Conservation (phyloP, 2,113 vertebrate species). For the Pluvialis apricaria region DNA sequence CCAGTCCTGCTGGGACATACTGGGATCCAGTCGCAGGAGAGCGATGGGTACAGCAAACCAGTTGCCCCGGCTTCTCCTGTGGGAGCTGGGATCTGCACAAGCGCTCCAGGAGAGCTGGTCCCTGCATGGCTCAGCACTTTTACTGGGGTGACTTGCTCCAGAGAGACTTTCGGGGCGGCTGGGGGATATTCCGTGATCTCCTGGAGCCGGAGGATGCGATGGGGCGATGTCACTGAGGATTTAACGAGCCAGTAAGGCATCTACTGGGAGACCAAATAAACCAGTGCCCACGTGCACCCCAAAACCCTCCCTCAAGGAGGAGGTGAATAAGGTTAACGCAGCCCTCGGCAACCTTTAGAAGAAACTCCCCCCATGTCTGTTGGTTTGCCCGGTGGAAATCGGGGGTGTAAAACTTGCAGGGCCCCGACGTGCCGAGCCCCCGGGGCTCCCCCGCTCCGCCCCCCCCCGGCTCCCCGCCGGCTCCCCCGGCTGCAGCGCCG, state of each 20-base stretch:
- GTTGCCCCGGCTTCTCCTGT: neutral
- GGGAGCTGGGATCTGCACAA: neutral
- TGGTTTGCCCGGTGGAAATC: neutral
- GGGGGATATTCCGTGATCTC: neutral
- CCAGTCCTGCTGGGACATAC: neutral
- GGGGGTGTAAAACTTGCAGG: neutral
- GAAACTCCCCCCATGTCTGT: neutral
- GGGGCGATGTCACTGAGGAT: neutral
- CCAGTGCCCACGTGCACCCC: accelerated
- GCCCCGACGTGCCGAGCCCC: neutral
- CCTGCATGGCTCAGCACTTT: neutral
- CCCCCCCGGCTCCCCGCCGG: neutral
- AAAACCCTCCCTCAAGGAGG: neutral
- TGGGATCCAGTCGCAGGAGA: neutral
- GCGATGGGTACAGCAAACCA: too few relatives aligned
- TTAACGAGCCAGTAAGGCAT: neutral
- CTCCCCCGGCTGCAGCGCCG: neutral
- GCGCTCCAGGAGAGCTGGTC: accelerated
- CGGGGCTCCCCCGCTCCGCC: too few relatives aligned
- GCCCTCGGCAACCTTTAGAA: neutral
- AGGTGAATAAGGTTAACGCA: neutral
- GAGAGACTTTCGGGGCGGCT: neutral
- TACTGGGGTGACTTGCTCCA: neutral
- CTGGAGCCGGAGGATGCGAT: neutral
- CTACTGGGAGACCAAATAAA: neutral